Conservation (phyloP, 1,140 invertebrate genomes). For the Octopus bimaculoides region DNA sequence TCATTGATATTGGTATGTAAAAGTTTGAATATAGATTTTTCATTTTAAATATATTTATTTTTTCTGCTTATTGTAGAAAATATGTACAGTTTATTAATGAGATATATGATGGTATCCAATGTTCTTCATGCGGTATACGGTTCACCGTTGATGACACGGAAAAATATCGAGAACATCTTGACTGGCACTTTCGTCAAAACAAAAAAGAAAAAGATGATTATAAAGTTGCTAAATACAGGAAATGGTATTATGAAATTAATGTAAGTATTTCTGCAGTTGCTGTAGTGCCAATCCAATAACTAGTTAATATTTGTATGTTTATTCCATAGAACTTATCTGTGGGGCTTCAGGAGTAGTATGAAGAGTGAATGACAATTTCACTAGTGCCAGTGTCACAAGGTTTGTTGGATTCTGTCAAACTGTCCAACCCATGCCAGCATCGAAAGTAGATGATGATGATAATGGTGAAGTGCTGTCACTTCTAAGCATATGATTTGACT, state of each 20-base stretch:
- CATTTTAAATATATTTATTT: background rate
- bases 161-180: conserved; percentile 85
- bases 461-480: no score
- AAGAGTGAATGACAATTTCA: no score
- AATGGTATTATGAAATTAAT: conserved; percentile 83
- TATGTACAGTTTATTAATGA: conserved; percentile 68
- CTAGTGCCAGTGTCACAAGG: no score
- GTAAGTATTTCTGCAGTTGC: conserved; percentile 34
- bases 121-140: conserved; percentile 87
- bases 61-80: conserved; percentile 53
- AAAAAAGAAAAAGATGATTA: conserved; percentile 80
- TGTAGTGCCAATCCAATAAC: background rate
- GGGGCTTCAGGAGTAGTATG: no score
- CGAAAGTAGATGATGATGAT: no score
- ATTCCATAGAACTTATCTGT: no score
- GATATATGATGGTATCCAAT: conserved; percentile 87
- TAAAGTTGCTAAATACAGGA: conserved; percentile 75
- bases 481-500: no score
- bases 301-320: no score
- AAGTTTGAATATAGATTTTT: no score
- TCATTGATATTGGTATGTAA: no score
- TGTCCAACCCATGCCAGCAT: no score
- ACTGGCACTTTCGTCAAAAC: conserved; percentile 97
- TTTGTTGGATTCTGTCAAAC: no score
- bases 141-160: conserved; percentile 83